These are phyloP conservation scores for Eulemur macaco DNA, from an alignment of 2,113 vertebrate genomes.

Conservation along the genomic window DNA sequence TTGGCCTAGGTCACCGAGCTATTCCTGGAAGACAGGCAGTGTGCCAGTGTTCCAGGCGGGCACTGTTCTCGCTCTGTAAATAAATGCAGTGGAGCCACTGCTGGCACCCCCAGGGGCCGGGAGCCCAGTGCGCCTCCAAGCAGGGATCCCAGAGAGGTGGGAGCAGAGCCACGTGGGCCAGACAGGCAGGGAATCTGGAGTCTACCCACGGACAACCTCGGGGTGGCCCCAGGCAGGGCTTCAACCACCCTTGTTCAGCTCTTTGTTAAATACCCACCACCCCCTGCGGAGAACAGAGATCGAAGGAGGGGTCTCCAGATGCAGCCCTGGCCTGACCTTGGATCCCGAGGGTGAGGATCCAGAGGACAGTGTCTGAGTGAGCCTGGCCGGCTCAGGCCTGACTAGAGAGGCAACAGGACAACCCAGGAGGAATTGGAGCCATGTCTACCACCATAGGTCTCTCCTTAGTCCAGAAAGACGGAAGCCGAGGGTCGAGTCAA, in stretches of 20 bases:
- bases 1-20: conserved; percentile 66
- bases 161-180: neutral
- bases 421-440: neutral
- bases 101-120: neutral
- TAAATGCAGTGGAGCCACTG: conserved; percentile 27
- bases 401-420: neutral
- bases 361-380: neutral
- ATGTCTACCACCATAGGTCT: neutral
- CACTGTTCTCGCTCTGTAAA: conserved; percentile 66
- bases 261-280: neutral
- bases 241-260: neutral
- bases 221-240: too few relatives aligned
- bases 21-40: conserved; percentile 71
- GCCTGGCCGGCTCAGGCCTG: neutral
- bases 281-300: neutral
- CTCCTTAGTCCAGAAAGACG: neutral
- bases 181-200: neutral
- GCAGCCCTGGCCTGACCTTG: neutral
- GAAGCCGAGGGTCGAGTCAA: neutral
- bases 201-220: neutral
- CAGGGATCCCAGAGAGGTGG: neutral
- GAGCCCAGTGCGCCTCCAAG: neutral
- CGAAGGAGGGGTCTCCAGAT: neutral
- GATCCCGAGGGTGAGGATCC: neutral
- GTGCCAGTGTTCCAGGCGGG: conserved; percentile 53